Conservation (phyloP, 2,888 invertebrate species). For the Monochamus alternatus region DNA sequence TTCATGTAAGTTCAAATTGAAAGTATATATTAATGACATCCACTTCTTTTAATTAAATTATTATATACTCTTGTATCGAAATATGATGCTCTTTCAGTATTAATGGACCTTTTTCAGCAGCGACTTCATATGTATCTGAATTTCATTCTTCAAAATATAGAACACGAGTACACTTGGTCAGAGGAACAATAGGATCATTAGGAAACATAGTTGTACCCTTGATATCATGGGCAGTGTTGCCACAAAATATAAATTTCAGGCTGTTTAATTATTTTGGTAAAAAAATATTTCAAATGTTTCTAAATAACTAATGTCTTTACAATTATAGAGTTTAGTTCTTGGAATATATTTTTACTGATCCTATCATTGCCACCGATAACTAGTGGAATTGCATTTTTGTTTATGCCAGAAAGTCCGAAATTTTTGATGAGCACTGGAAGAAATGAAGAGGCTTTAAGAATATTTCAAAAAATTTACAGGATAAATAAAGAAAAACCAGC, state of each 20-base stretch:
- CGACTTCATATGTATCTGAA: conserved; percentile 82
- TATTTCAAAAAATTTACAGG: conserved; percentile 77
- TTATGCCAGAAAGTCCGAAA: conserved; percentile 84
- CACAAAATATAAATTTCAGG: conserved; percentile 68
- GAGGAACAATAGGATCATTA: conserved; percentile 78
- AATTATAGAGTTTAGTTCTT: conserved; percentile 18
- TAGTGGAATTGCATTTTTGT: conserved; percentile 75
- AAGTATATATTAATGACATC: background rate
- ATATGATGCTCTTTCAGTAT: conserved; percentile 68
- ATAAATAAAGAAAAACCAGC: conserved; percentile 77
- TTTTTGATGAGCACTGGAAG: conserved; percentile 81
- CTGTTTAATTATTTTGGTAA: conserved; percentile 45
- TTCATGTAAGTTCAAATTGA: conserved; percentile 54
- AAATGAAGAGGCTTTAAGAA: conserved; percentile 77
- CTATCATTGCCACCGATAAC: conserved; percentile 66
- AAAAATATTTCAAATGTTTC: background rate
- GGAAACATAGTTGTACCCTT: conserved; percentile 79
- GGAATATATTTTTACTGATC: conserved; percentile 26
- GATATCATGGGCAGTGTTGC: conserved; percentile 82
- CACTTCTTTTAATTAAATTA: background rate
- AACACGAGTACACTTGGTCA: conserved; percentile 76
- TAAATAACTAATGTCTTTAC: background rate
- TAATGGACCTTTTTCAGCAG: conserved; percentile 82
- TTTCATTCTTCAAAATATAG: conserved; percentile 79
- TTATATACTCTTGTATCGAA: background rate